Evolutionary conservation across 2,113 vertebrate species (phyloP).

Genomic region (Balaeniceps rex): DNA sequence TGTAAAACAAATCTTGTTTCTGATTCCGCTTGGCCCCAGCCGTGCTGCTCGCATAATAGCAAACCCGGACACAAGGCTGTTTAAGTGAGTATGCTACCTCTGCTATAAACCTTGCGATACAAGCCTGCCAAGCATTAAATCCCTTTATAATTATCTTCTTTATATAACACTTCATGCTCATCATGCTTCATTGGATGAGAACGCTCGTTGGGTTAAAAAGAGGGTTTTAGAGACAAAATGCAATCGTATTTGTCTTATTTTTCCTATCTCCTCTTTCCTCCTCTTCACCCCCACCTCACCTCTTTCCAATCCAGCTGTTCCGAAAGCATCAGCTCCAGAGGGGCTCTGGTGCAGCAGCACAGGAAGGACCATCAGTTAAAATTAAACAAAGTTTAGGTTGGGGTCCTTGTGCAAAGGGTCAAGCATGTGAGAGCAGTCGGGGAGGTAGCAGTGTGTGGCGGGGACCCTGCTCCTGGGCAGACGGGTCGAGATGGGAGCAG

Average conservation of each 20-base stretch:
- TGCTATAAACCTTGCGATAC: slow-evolving; percentile 25
- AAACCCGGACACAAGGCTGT: not conserved
- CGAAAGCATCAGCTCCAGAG: not conserved
- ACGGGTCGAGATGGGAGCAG: rapidly evolving
- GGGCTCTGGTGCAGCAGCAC: not conserved
- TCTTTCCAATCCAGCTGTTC: not conserved
- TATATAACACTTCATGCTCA: slow-evolving; percentile 68
- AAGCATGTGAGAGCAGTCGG: not conserved
- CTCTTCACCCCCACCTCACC: not conserved
- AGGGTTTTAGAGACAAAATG: slow-evolving; percentile 53
- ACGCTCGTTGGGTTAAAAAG: slow-evolving; percentile 56
- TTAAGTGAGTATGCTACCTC: slow-evolving; percentile 29
- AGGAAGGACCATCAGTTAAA: not conserved
- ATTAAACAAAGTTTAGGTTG: not conserved
- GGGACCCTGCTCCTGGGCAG: not conserved
- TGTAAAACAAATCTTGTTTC: slow-evolving; percentile 58
- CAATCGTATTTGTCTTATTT: slow-evolving; percentile 27
- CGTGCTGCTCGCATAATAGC: not conserved
- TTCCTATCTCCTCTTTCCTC: not conserved
- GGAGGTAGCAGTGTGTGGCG: not conserved
- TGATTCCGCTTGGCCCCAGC: not conserved
- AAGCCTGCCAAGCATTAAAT: slow-evolving; percentile 67
- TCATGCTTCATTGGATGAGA: slow-evolving; percentile 58
- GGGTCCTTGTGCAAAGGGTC: not conserved
- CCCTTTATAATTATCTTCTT: slow-evolving; percentile 75